Conservation (phyloP, 2,797 vertebrate species). For the Choloepus didactylus region DNA sequence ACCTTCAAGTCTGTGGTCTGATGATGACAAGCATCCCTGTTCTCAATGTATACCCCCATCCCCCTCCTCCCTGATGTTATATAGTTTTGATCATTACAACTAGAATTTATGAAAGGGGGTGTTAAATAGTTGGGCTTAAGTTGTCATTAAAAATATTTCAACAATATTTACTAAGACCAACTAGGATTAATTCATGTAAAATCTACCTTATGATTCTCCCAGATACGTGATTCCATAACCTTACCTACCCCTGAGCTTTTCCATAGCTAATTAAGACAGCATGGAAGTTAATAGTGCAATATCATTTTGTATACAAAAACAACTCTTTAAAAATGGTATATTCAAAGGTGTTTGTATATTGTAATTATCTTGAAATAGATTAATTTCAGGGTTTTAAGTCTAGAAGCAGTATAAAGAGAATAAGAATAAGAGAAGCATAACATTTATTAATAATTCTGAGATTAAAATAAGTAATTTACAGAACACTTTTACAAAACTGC, state of each 20-base stretch:
- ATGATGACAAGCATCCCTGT: slow-evolving; percentile 17
- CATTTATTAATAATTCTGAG: background rate
- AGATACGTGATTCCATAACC: slow-evolving; percentile 21
- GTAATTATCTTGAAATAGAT: slow-evolving; percentile 40
- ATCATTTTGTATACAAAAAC: slow-evolving; percentile 35
- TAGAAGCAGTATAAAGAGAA: slow-evolving; percentile 53
- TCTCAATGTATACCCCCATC: background rate
- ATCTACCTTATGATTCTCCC: slow-evolving; percentile 14
- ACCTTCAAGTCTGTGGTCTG: slow-evolving; percentile 51
- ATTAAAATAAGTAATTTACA: background rate
- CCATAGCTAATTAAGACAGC: slow-evolving; percentile 12
- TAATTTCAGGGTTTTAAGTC: slow-evolving; percentile 15
- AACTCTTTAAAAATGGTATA: background rate
- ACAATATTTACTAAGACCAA: slow-evolving; percentile 53
- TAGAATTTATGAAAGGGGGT: background rate
- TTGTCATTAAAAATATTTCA: slow-evolving; percentile 35
- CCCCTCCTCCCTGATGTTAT: background rate
- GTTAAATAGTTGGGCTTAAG: slow-evolving; percentile 45
- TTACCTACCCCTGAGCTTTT: background rate
- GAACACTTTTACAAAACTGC: slow-evolving; percentile 42
- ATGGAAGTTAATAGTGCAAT: slow-evolving; percentile 1
- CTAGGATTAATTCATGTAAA: slow-evolving; percentile 21
- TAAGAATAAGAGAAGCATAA: background rate
- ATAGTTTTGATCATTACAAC: slow-evolving; percentile 32
- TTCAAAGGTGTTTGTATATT: background rate